Evolutionary conservation across 2,113 vertebrate genomes (phyloP), one percentile per base, ranked within the genome.

Genomic region (Budorcas taxicolor): DNA sequence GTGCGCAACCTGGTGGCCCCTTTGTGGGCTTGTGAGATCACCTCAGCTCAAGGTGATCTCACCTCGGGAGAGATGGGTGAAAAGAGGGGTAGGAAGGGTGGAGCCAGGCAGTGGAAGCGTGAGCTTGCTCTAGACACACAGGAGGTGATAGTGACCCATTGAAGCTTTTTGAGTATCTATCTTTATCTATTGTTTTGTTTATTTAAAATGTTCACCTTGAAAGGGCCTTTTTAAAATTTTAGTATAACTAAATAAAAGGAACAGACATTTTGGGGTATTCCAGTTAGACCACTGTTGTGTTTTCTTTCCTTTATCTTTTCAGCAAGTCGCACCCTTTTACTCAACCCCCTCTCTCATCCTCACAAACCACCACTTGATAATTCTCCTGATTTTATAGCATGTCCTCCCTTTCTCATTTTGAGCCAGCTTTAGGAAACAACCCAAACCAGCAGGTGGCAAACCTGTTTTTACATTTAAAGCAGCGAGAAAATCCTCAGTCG

Each of bases 191-290:
- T 40, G 36, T 5, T 95, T 94, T 45, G 1, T 58, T 92, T 85
- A 62, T 94, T 97, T 50, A 64, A 96, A 97, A 89, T 89, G 3
- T 80, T 96, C 21, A 50, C 64, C n/a, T 96, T 96, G 16, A 53
- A 43, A 58, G 16, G 12, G 5, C 27, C n/a, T 71, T 31, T 84
- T 88, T 88, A 23, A 27, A 4, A 21, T 92, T 89, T 84, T 52
- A 53, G 74, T 36, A 7, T n/a, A 90, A 78, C 25, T 80, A 31
- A 25, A n/a, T 81, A 67, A 71, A 96, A 76, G 31, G 40, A 95
- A 92, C 8, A 60, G 80, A 80, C 29, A 40, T 87, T 40, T 40
- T 90, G 8, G 29, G 9, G 11, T 95, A 33, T 67, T 86, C 55
- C 71, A 23, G 27, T 91, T 58, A 88, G 40, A 43, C 58, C 64